These are phyloP conservation scores for Botia kubotai DNA, from an alignment of 2,797 vertebrate species.

Conservation along the genomic window DNA sequence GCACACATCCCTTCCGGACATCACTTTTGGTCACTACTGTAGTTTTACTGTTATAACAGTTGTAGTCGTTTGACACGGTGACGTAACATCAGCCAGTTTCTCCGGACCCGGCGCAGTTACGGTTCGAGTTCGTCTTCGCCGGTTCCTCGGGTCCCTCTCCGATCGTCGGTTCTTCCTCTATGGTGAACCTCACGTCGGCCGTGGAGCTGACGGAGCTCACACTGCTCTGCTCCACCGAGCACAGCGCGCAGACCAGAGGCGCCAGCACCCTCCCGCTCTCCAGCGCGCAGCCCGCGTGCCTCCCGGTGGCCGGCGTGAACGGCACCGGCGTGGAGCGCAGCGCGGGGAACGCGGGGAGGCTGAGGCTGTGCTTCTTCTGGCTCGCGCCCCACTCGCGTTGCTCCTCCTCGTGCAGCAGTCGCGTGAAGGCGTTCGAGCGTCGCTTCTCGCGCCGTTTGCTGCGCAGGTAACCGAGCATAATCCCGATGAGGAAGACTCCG, in stretches of 20 bases:
- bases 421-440: slow-evolving; percentile 82
- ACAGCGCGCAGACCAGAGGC: slow-evolving; percentile 87
- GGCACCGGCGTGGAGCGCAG: slow-evolving; percentile 79
- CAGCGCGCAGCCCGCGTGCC: slow-evolving; percentile 71
- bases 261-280: slow-evolving; percentile 78
- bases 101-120: slow-evolving; percentile 76
- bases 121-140: slow-evolving; percentile 62
- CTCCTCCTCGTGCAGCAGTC: slow-evolving; percentile 89
- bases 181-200: slow-evolving; percentile 88
- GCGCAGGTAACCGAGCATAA: slow-evolving; percentile 92
- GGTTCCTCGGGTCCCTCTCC: slow-evolving; percentile 76
- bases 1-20: too few species aligned
- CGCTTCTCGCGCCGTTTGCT: slow-evolving; percentile 89
- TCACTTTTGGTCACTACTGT: too few species aligned
- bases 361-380: slow-evolving; percentile 78
- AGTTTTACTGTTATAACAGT: too few species aligned
- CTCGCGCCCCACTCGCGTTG: slow-evolving; percentile 89
- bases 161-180: slow-evolving; percentile 87
- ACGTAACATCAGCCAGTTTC: slow-evolving; percentile 71
- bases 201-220: slow-evolving; percentile 91
- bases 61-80: not conserved
- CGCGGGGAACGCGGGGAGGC: slow-evolving; percentile 71
- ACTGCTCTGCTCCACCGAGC: slow-evolving; percentile 90
- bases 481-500: slow-evolving; percentile 88
- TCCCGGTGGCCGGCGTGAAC: slow-evolving; percentile 69